phyloP scores from a whole-genome alignment of 2,113 vertebrate species.

The Pomatorhinus ruficollis region DNA sequence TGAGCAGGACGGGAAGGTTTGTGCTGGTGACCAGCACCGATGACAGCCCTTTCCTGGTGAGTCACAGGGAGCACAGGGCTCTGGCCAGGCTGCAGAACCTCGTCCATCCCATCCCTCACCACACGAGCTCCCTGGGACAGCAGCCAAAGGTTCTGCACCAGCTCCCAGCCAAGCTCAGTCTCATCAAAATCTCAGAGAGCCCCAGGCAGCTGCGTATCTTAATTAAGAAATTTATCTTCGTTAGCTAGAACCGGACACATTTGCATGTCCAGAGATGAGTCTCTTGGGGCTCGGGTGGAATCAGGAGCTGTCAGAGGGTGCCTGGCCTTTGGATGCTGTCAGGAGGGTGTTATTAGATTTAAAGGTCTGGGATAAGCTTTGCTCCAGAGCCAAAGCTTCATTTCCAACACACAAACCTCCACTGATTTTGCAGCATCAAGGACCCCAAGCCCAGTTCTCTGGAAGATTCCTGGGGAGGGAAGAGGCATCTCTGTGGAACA shows the following conservation, averaged over 20 bases:
- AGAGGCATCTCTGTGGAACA: background rate
- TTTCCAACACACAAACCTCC: background rate
- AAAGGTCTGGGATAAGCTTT: background rate
- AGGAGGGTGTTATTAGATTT: background rate
- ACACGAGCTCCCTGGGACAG: background rate
- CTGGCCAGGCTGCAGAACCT: background rate
- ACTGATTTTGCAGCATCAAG: background rate
- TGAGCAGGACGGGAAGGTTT: accelerated
- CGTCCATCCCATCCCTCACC: background rate
- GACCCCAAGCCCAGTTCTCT: background rate
- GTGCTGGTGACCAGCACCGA: background rate
- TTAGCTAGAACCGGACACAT: background rate
- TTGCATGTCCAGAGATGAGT: background rate
- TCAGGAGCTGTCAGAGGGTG: background rate
- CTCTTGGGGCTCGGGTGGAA: background rate
- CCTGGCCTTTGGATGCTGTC: constrained; percentile 5
- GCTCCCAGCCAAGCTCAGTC: background rate
- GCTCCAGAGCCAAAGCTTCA: background rate
- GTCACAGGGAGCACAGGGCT: background rate
- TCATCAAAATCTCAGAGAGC: background rate
- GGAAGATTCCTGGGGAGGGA: background rate
- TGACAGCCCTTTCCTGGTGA: accelerated
- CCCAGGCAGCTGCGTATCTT: background rate
- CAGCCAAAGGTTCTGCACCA: background rate
- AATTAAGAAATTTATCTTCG: background rate